Evolutionary conservation across 37 sponge, comb jelly and placozoan species (phyloP), one percentile per base, ranked within the genome.

Genomic region (Aphrocallistes beatrix): DNA sequence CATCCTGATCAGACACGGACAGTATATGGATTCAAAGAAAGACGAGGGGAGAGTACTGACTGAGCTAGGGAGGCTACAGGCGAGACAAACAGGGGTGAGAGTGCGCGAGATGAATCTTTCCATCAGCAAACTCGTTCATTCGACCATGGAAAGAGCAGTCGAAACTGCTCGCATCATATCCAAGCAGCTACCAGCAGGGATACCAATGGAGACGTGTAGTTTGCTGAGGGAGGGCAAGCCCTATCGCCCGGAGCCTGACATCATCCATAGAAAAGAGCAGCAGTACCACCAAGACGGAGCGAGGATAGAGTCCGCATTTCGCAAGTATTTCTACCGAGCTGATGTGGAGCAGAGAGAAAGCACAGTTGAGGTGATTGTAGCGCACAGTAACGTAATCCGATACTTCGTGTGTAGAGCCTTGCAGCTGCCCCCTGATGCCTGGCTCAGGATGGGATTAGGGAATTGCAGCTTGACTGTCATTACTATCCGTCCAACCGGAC

Each of bases 371-470:
- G 51, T 97, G 0, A 47, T 97, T 37, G 98, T 97, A 25, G 90
- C 93, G 45, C 98, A 97, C 84, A 91, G 91, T 13, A 97, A 97
- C 82, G 98, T 97, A 36, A 94, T 97, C 81, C 81, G 98, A 51
- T 97, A 97, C 83, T 93, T 97, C 87, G 92, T 97, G 82, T 97
- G 94, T 87, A 96, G 96, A 42, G 94, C 96, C 9, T 90, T 98
- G 19, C 99, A 98, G 89, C 84, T 94, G 38, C 94, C 92, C 38
- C 99, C 99, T 23, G 92, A 91, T 75, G 96, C 94, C 0, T 98
- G 99, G 99, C 86, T 98, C 37, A 83, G 99, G 38, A 87, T 94
- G 32, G 90, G 91, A 37, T 84, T 93, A 1, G 99, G 90, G 37
- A 82, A 98, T 91, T 91, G 95, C 87, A 88, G 94, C 38, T 38